phyloP scores from a whole-genome alignment of 2,888 invertebrate species.

The Heterodera filipjevi region DNA sequence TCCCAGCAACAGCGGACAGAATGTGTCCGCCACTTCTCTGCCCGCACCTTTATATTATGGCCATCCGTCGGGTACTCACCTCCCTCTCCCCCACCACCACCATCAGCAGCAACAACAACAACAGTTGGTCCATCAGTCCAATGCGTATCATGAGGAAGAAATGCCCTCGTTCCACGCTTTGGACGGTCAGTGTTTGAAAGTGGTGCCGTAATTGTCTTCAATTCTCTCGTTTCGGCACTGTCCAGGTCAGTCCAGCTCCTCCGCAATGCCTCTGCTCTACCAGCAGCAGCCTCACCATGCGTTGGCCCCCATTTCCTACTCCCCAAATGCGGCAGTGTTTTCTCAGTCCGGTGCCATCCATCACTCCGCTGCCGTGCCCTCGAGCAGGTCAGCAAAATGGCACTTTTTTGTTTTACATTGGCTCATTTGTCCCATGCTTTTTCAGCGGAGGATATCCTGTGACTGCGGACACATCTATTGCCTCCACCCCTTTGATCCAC shows the following conservation, averaged over 20 bases:
- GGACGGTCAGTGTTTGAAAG: neutral
- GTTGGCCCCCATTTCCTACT: slow-evolving; percentile 43
- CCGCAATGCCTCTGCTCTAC: slow-evolving; percentile 19
- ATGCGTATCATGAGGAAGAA: slow-evolving; percentile 20
- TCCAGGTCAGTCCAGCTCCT: slow-evolving; percentile 22
- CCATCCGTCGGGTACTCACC: neutral
- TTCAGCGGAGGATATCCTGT: slow-evolving; percentile 39
- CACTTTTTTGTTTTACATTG: neutral
- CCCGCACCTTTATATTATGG: slow-evolving; percentile 3
- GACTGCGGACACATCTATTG: slow-evolving; percentile 4
- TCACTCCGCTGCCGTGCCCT: slow-evolving; percentile 40
- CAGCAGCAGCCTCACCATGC: slow-evolving; percentile 40
- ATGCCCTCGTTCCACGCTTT: neutral
- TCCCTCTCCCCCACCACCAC: neutral
- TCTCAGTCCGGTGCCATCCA: slow-evolving; percentile 33
- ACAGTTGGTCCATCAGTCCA: slow-evolving; percentile 22
- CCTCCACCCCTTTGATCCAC: slow-evolving; percentile 6
- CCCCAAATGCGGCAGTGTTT: slow-evolving; percentile 18
- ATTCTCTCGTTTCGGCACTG: neutral
- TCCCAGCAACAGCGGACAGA: slow-evolving; percentile 17
- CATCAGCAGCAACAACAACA: neutral
- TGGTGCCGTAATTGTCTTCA: neutral
- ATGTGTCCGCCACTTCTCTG: neutral
- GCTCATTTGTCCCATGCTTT: neutral
- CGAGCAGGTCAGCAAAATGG: slow-evolving; percentile 16